phyloP scores from a whole-genome alignment of 2,888 invertebrate species.

The Ophioninae sp. region DNA sequence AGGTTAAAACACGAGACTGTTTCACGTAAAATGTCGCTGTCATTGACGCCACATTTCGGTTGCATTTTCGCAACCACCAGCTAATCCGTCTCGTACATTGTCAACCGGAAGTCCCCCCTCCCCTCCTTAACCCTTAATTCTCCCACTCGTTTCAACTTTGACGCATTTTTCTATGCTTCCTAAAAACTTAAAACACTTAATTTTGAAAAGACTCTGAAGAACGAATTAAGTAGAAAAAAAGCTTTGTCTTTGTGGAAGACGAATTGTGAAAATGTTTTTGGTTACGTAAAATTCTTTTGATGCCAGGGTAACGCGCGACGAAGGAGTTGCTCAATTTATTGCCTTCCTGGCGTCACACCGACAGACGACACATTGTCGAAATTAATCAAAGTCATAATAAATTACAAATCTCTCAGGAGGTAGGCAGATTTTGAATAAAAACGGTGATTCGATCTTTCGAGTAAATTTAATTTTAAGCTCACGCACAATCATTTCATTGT shows the following conservation, averaged over 20 bases:
- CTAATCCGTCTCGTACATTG: conserved; percentile 11
- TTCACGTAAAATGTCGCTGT: conserved; percentile 27
- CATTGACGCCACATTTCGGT: conserved; percentile 16
- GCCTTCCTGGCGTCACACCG: not conserved
- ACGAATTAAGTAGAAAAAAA: too few relatives aligned
- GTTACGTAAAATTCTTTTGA: not conserved
- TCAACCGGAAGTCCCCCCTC: conserved; percentile 37
- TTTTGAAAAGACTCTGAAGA: too few relatives aligned
- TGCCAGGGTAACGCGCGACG: not conserved
- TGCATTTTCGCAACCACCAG: conserved; percentile 47
- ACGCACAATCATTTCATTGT: too few relatives aligned
- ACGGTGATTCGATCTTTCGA: too few relatives aligned
- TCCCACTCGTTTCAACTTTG: not conserved
- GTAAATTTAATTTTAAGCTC: too few relatives aligned
- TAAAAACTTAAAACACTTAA: too few relatives aligned
- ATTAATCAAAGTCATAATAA: too few relatives aligned
- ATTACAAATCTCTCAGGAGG: too few relatives aligned
- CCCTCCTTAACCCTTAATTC: not conserved
- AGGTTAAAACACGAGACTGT: conserved; percentile 2
- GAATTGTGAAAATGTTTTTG: not conserved
- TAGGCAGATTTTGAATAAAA: too few relatives aligned
- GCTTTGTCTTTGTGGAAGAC: not conserved
- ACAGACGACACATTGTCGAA: too few relatives aligned
- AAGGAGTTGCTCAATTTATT: not conserved
- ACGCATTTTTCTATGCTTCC: not conserved